A percentile compares a stretch with the other conserved stretches of the same genome.
Conservation (phyloP, 1,140 invertebrate genomes). For the Caenorhabditis remanei region DNA sequence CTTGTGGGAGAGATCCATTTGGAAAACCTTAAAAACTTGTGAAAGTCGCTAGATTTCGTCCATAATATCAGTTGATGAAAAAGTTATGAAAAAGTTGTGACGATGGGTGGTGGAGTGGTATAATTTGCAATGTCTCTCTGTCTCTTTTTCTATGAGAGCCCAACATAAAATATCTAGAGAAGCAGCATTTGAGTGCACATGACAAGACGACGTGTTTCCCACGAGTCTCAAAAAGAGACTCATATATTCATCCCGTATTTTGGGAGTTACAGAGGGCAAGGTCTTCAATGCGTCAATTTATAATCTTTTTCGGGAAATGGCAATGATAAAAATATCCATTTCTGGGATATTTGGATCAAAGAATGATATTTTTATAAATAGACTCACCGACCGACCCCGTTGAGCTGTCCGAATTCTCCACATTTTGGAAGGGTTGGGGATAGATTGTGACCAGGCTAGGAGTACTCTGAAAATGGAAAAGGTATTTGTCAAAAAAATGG, state of each 20-base stretch:
- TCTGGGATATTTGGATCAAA: neutral
- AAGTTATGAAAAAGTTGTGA: too few relatives aligned
- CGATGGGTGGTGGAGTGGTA: neutral
- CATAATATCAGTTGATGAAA: too few relatives aligned
- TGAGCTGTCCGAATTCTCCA: neutral
- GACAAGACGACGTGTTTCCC: slow-evolving; percentile 29
- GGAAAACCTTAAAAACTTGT: too few relatives aligned
- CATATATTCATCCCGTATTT: neutral
- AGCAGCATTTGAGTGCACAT: slow-evolving; percentile 8
- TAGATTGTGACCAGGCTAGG: neutral
- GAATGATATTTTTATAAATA: neutral
- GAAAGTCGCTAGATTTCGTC: too few relatives aligned
- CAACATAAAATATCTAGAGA: neutral
- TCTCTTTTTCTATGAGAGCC: neutral
- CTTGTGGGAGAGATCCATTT: too few relatives aligned
- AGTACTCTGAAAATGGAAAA: too few relatives aligned
- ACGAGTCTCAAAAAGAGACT: neutral
- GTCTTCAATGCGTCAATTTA: slow-evolving; percentile 14
- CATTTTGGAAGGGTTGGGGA: neutral
- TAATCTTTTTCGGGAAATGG: neutral
- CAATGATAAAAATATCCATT: neutral
- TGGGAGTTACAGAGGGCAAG: neutral
- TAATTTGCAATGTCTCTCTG: neutral
- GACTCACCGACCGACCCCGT: neutral
- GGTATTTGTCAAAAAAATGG: too few relatives aligned